Conservation (phyloP, 64 coral and sea anemone species). For the Orbicella faveolata region DNA sequence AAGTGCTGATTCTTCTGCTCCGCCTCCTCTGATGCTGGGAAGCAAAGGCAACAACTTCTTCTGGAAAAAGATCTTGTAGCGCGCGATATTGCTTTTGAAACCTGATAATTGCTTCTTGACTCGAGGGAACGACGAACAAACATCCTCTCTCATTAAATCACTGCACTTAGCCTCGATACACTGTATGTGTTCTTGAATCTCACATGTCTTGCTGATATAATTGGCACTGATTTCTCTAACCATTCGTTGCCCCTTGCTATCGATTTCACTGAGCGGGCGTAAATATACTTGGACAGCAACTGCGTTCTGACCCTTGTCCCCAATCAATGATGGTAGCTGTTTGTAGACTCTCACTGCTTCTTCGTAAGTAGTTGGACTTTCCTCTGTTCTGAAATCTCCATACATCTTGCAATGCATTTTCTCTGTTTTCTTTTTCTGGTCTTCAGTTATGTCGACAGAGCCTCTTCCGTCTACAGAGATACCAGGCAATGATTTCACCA, state of each 20-base stretch:
- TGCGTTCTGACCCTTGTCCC: slow-evolving; percentile 47
- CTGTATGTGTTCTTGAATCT: too few relatives aligned
- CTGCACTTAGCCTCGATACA: too few relatives aligned
- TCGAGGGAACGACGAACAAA: too few relatives aligned
- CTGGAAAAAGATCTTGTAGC: slow-evolving; percentile 10
- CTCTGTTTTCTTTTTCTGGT: slow-evolving; percentile 10
- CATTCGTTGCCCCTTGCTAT: neutral
- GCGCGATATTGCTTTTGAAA: too few relatives aligned
- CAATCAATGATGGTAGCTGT: slow-evolving; percentile 29
- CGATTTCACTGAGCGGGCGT: slow-evolving; percentile 51
- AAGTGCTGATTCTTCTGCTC: slow-evolving; percentile 30
- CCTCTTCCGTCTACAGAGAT: slow-evolving; percentile 4
- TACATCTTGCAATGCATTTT: slow-evolving; percentile 48
- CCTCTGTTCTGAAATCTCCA: slow-evolving; percentile 24
- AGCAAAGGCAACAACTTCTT: slow-evolving; percentile 21
- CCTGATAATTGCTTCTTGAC: too few relatives aligned
- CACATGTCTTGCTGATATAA: too few relatives aligned
- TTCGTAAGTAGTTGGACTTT: slow-evolving; percentile 43
- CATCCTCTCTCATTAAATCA: too few relatives aligned
- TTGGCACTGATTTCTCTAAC: too few relatives aligned
- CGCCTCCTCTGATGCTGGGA: slow-evolving; percentile 40
- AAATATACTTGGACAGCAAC: slow-evolving; percentile 37
- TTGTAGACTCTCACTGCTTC: slow-evolving; percentile 57
- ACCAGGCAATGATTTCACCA: slow-evolving; percentile 12
- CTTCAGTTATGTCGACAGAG: slow-evolving; percentile 11